These are phyloP conservation scores for Channallabes apus DNA, from an alignment of 2,797 vertebrate genomes.

Conservation along the genomic window DNA sequence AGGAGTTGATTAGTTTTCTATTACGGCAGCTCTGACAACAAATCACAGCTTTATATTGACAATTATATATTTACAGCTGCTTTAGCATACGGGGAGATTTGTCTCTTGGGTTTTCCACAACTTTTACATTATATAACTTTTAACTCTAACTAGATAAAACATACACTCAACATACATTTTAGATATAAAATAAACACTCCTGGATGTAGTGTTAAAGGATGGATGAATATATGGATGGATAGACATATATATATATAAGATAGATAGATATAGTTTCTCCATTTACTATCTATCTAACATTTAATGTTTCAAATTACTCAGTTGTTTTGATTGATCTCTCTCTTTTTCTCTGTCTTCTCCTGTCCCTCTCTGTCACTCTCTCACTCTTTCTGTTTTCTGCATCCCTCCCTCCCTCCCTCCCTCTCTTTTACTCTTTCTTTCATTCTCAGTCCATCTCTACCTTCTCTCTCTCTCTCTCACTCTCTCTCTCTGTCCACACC, in stretches of 20 bases:
- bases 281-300: no score
- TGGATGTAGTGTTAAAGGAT: not conserved
- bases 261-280: no score
- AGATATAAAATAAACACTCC: not conserved
- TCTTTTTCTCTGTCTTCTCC: no score
- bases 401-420: not conserved
- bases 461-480: not conserved
- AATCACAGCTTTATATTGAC: not conserved
- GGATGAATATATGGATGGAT: not conserved
- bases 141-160: not conserved
- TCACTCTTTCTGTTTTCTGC: no score
- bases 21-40: not conserved
- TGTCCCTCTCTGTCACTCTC: no score
- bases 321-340: no score
- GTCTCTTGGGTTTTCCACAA: not conserved
- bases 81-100: not conserved
- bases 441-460: not conserved
- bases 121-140: no score
- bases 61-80: not conserved
- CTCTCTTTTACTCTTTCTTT: not conserved
- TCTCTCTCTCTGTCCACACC: constrained; percentile 41
- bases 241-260: not conserved
- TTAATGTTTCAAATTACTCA: no score
- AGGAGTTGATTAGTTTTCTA: not conserved
- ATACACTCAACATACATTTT: no score